Evolutionary conservation across 2,888 invertebrate genomes (phyloP).

Genomic region (Gnatocerus cornutus): DNA sequence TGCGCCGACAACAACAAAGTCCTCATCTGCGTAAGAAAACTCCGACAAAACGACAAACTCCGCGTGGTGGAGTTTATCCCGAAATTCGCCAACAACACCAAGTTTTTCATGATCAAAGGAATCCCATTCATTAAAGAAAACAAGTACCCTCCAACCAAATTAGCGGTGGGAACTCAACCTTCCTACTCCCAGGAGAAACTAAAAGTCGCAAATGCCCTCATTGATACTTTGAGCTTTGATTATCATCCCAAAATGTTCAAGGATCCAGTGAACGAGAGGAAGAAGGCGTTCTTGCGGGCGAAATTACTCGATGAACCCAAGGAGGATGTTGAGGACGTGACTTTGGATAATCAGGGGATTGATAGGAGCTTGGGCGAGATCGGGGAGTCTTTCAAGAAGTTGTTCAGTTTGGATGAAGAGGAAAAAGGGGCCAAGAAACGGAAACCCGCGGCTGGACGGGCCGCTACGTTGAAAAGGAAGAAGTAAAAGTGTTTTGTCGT

Average conservation of each 20-base stretch:
- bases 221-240: slow-evolving; percentile 58
- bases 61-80: slow-evolving; percentile 59
- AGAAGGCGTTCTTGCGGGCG: slow-evolving; percentile 58
- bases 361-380: slow-evolving; percentile 19
- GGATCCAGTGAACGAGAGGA: slow-evolving; percentile 53
- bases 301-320: slow-evolving; percentile 57
- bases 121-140: slow-evolving; percentile 57
- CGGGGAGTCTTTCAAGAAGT: slow-evolving; percentile 3
- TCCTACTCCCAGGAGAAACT: slow-evolving; percentile 45
- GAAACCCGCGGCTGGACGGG: slow-evolving; percentile 6
- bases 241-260: slow-evolving; percentile 57
- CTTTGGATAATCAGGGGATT: slow-evolving; percentile 24
- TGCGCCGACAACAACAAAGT: slow-evolving; percentile 61
- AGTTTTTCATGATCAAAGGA: slow-evolving; percentile 53
- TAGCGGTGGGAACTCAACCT: slow-evolving; percentile 10
- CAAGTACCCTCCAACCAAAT: slow-evolving; percentile 34
- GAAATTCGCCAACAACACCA: slow-evolving; percentile 48
- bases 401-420: slow-evolving; percentile 23
- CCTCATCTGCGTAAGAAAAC: slow-evolving; percentile 60
- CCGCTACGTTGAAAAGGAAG: slow-evolving; percentile 4
- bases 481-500: slow-evolving; percentile 5
- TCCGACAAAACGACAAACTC: slow-evolving; percentile 52
- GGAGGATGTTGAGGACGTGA: slow-evolving; percentile 53
- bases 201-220: slow-evolving; percentile 49
- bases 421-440: slow-evolving; percentile 12